Conservation (phyloP, 2,888 invertebrate genomes). For the Andrena marginata region DNA sequence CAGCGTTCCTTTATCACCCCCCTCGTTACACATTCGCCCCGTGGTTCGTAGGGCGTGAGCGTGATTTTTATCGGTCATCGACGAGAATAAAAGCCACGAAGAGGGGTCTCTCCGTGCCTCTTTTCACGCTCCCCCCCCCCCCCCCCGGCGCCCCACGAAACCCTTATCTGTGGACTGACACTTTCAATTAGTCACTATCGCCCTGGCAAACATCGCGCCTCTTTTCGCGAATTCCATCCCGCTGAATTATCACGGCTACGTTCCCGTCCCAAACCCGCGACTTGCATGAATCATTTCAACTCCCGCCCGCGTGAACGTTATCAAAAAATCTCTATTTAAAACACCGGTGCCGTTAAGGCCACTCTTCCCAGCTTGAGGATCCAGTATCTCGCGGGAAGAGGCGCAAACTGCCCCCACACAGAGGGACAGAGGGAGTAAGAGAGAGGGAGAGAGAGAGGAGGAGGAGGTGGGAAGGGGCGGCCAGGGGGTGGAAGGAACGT, state of each 20-base stretch:
- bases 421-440: neutral
- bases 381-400: neutral
- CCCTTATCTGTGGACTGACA: conserved; percentile 53
- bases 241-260: neutral
- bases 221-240: conserved; percentile 11
- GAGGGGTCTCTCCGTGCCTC: conserved; percentile 35
- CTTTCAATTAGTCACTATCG: conserved; percentile 65
- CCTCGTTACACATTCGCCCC: conserved; percentile 68
- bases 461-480: neutral
- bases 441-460: neutral
- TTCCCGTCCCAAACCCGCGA: too few species aligned
- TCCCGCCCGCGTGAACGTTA: too few species aligned
- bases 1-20: conserved; percentile 64
- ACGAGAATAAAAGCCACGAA: conserved; percentile 63
- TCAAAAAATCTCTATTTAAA: neutral
- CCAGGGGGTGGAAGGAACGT: conserved; percentile 18
- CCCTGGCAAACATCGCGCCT: conserved; percentile 36
- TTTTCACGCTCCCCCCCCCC: conserved; percentile 40
- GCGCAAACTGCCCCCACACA: neutral
- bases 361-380: neutral
- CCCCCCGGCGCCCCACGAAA: conserved; percentile 15
- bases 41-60: conserved; percentile 63
- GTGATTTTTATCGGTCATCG: conserved; percentile 70
- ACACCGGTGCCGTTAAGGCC: neutral
- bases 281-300: too few species aligned